These are phyloP conservation scores for Drosophila anomalata DNA, from an alignment of 2,888 invertebrate species.

Conservation along the genomic window DNA sequence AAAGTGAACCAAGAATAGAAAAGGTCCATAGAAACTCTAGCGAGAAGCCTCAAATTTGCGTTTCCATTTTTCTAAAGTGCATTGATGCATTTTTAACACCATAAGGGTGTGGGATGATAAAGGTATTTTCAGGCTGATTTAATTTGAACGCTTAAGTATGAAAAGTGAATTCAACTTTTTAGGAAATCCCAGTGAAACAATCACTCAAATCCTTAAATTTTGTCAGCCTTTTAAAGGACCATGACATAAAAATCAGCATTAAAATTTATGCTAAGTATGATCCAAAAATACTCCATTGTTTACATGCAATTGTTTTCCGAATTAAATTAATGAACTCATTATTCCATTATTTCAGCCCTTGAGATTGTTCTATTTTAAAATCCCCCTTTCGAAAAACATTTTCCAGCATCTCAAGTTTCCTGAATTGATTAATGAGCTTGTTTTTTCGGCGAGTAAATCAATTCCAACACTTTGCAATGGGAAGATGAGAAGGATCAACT, in stretches of 20 bases:
- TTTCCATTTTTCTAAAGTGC: conserved; percentile 9
- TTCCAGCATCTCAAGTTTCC: not conserved
- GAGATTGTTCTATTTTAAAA: conserved; percentile 12
- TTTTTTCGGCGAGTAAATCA: conserved; percentile 20
- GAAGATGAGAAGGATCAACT: not conserved
- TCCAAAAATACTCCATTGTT: not conserved
- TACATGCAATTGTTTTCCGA: not conserved
- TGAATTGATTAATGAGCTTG: conserved; percentile 38
- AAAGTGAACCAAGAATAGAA: conserved; percentile 14
- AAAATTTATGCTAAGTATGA: not conserved
- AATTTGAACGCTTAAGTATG: not conserved
- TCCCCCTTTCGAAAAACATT: conserved; percentile 1
- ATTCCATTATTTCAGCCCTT: not conserved
- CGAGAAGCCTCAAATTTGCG: conserved; percentile 2
- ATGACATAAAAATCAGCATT: not conserved
- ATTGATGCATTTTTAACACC: conserved; percentile 26
- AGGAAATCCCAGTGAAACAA: no score
- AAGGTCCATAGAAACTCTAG: conserved; percentile 9
- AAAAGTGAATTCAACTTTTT: not conserved
- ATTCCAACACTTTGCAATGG: conserved; percentile 7
- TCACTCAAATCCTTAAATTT: not conserved
- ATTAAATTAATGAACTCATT: not conserved
- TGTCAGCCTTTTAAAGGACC: not conserved
- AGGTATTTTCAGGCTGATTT: not conserved
- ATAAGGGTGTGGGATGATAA: not conserved